Percentiles rank a stretch among this genome's conserved stretches.
These are phyloP conservation scores for Diglossa cyanea DNA, from an alignment of 2,797 vertebrate genomes.

Conservation along the genomic window DNA sequence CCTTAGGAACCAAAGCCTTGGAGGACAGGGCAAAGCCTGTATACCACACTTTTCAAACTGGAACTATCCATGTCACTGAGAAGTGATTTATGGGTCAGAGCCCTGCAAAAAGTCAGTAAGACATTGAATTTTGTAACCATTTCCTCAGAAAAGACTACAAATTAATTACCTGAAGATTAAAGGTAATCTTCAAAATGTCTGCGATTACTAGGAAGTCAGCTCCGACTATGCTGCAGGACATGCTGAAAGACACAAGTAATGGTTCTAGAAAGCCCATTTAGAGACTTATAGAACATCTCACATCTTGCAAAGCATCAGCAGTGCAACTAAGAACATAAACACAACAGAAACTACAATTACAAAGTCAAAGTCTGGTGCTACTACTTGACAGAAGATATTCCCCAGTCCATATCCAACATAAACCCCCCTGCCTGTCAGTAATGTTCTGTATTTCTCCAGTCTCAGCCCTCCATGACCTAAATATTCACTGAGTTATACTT, in stretches of 20 bases:
- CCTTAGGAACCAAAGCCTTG: background rate
- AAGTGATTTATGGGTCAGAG: background rate
- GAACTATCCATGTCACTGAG: background rate
- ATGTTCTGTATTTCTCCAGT: background rate
- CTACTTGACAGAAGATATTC: background rate
- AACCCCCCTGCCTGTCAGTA: background rate
- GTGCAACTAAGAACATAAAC: background rate
- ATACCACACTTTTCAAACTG: background rate
- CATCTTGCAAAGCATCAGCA: background rate
- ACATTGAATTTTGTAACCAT: background rate
- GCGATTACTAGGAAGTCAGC: background rate
- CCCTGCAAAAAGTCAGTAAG: background rate
- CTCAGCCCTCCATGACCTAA: background rate
- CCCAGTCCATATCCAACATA: background rate
- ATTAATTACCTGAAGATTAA: background rate
- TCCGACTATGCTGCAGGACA: background rate
- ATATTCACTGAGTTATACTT: slow-evolving; percentile 12
- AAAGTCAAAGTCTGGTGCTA: background rate
- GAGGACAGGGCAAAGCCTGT: background rate
- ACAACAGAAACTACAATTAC: background rate
- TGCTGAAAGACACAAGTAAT: background rate
- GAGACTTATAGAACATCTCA: background rate
- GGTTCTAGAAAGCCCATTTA: background rate
- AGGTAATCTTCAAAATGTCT: background rate
- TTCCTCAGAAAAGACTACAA: background rate